A percentile compares a stretch with the other conserved stretches of the same genome.
phyloP scores from a whole-genome alignment of 64 coral and sea anemone genomes.

The Pocillopora verrucosa region DNA sequence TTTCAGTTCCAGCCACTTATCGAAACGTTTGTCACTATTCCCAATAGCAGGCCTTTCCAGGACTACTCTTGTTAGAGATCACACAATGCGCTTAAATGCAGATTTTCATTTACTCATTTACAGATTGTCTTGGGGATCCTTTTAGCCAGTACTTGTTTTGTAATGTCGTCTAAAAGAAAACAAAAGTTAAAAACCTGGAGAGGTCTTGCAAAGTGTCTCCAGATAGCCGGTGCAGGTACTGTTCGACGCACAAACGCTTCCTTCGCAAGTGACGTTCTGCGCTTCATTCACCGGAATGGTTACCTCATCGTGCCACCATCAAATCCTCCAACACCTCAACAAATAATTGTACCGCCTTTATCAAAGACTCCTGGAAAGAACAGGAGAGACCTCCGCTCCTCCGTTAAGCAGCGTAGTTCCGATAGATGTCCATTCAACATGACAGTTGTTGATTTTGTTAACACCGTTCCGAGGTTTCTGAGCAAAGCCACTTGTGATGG shows the following conservation, averaged over 20 bases:
- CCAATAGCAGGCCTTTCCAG: too few relatives aligned
- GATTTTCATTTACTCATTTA: too few relatives aligned
- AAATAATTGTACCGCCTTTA: neutral
- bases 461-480: constrained; percentile 24
- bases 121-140: neutral
- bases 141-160: neutral
- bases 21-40: too few relatives aligned
- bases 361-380: neutral
- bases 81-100: too few relatives aligned
- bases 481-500: neutral
- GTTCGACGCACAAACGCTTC: neutral
- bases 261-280: neutral
- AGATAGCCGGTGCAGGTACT: neutral
- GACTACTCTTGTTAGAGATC: too few relatives aligned
- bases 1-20: too few relatives aligned
- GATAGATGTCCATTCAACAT: constrained; percentile 14
- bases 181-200: neutral
- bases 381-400: neutral
- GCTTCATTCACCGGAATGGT: neutral
- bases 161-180: neutral
- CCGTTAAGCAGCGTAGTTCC: neutral
- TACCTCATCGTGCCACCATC: constrained; percentile 10
- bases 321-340: neutral
- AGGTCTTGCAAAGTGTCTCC: neutral
- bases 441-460: neutral